Base-by-base conservation (phyloP, 2,797 vertebrate genomes). In the Parotocinclus haroldoi region DNA sequence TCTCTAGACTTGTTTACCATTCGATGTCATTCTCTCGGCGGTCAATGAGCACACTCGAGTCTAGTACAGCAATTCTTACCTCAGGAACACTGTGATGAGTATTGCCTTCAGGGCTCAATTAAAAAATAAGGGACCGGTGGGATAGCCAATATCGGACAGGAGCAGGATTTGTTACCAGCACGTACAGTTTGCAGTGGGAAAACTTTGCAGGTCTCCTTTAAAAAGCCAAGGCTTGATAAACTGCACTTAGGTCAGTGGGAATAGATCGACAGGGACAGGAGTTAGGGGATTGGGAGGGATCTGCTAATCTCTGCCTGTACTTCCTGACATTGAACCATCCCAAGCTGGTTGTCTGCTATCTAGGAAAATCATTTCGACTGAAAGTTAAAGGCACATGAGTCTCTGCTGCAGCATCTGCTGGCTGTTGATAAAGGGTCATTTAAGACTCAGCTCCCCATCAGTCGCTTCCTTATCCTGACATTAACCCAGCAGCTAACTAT, bases 341-440 rank as follows among this genome's bases (percentile, higher is more conserved):
- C 27, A 27, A 27, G 27, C 27, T 80, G 37, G 39, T 68, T 51
- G 0, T 55, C 75, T 76, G 81, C 77, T 84, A 85, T 89, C 86
- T 75, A 68, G 85, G 83, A 87, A 87, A 88, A 90, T 90, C 79
- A 87, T 84, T 85, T 80, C 83, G 80, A 62, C 44, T 40, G 42
- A 73, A 79, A 67, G 69, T 75, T 70, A 63, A 73, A 72, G 75
- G 63, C 70, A 62, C 48, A 61, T 46, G 59, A 63, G 63, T 72
- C 67, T 77, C 69, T 71, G 81, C 81, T 66, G 55, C 76, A 73
- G 84, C 76, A 75, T 71, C 87, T 89, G 87, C 72, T 83, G 71
- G 12, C 73, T 68, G 81, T 83, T 87, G 88, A 89, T 89, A 89
- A 89, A 86, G 79, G 84, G 84, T 86, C 83, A 84, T 85, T 83